These are phyloP conservation scores for Platanista minor DNA, from an alignment of 2,113 vertebrate species.

Conservation along the genomic window DNA sequence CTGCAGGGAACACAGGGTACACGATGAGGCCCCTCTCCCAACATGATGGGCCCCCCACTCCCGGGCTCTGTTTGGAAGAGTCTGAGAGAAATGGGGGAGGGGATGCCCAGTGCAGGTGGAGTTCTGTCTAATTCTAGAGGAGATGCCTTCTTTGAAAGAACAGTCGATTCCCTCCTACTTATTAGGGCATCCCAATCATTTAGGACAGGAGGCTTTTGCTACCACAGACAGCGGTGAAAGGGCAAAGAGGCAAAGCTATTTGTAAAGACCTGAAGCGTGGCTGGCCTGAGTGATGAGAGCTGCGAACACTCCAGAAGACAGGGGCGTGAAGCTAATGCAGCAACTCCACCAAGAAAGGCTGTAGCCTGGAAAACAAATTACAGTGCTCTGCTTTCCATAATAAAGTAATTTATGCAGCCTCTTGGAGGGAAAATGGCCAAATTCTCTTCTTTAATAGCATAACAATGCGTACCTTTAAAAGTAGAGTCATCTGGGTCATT, in stretches of 20 bases:
- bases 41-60: too few relatives aligned
- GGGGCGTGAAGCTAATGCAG: background rate
- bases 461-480: background rate
- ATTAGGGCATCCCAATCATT: background rate
- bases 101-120: background rate
- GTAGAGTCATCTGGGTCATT: background rate
- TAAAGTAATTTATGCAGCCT: background rate
- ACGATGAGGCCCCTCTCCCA: accelerated
- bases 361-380: background rate
- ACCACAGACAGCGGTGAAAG: too few relatives aligned
- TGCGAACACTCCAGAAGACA: background rate
- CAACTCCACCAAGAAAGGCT: background rate
- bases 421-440: background rate
- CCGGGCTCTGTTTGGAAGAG: background rate
- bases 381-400: background rate
- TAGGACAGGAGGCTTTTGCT: background rate
- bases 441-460: background rate
- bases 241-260: background rate
- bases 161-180: background rate
- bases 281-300: background rate
- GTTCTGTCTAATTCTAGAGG: background rate
- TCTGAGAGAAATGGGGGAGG: background rate
- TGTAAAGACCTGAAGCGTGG: background rate
- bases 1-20: background rate
- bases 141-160: background rate